Conservation (phyloP, 2,888 invertebrate species). For the Brenthis daphne region DNA sequence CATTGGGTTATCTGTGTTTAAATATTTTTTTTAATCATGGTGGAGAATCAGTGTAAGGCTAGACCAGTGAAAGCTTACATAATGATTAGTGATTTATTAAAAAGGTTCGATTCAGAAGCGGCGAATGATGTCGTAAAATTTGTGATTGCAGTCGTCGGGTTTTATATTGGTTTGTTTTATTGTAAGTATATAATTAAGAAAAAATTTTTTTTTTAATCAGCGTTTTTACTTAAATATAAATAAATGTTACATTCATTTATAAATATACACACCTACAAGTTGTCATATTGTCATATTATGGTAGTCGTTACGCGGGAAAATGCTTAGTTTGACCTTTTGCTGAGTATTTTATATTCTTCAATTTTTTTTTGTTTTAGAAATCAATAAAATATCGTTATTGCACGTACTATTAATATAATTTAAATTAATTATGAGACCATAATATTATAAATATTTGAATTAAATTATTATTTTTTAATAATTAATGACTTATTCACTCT, state of each 20-base stretch:
- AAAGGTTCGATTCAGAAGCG: slow-evolving; percentile 66
- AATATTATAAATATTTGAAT: no score
- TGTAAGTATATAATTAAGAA: slow-evolving; percentile 58
- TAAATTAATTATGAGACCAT: no score
- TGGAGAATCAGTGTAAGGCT: slow-evolving; percentile 69
- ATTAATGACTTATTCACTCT: no score
- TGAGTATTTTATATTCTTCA: not conserved
- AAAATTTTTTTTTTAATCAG: not conserved
- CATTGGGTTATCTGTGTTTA: slow-evolving; percentile 68
- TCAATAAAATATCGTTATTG: not conserved
- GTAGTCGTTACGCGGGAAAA: not conserved
- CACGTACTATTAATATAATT: no score
- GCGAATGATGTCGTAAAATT: slow-evolving; percentile 68
- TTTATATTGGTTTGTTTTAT: slow-evolving; percentile 70
- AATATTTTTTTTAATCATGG: slow-evolving; percentile 53
- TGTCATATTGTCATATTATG: not conserved
- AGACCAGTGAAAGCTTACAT: slow-evolving; percentile 70
- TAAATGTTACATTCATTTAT: no score
- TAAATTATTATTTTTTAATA: no score
- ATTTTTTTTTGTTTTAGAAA: not conserved
- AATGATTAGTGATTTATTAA: slow-evolving; percentile 72
- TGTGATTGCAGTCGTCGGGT: slow-evolving; percentile 62
- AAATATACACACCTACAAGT: not conserved
- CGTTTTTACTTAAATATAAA: no score
- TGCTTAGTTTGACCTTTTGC: not conserved